Percentiles rank a stretch among this genome's conserved stretches.
phyloP scores from a whole-genome alignment of 1,140 invertebrate species.

The Drosophila arawakana region DNA sequence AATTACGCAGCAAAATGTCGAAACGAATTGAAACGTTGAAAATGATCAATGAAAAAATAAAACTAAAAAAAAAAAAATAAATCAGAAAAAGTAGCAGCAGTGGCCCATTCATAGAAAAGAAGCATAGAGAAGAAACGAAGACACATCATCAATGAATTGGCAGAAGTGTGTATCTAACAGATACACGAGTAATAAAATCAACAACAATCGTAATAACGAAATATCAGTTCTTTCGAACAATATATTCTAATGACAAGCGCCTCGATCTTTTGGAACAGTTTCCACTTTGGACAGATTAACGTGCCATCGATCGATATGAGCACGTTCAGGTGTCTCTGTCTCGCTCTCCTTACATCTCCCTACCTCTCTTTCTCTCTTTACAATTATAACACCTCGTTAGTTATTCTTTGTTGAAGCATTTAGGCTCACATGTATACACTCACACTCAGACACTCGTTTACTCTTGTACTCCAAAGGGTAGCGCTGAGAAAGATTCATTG shows the following conservation, averaged over 20 bases:
- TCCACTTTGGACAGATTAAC: slow-evolving; percentile 71
- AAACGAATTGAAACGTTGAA: slow-evolving; percentile 78
- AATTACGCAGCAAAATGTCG: slow-evolving; percentile 84
- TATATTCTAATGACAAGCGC: slow-evolving; percentile 81
- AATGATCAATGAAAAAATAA: slow-evolving; percentile 68
- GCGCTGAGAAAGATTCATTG: slow-evolving; percentile 25
- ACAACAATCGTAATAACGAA: slow-evolving; percentile 44
- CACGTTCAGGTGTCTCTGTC: slow-evolving; percentile 45
- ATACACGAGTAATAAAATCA: slow-evolving; percentile 73
- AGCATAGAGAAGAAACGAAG: background rate
- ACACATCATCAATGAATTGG: slow-evolving; percentile 69
- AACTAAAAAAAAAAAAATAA: background rate
- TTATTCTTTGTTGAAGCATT: slow-evolving; percentile 75
- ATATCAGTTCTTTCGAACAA: slow-evolving; percentile 51
- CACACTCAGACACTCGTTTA: background rate
- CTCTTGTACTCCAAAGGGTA: background rate
- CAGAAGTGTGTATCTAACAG: slow-evolving; percentile 62
- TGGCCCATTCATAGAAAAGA: background rate
- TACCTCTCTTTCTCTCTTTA: slow-evolving; percentile 13
- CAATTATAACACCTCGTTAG: slow-evolving; percentile 83
- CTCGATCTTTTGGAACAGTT: slow-evolving; percentile 28
- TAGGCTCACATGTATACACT: slow-evolving; percentile 44
- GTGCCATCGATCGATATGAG: slow-evolving; percentile 30
- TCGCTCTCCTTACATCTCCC: too few relatives aligned
- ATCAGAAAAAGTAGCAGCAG: slow-evolving; percentile 1